Evolutionary conservation across 2,888 invertebrate genomes (phyloP).

Genomic region (Yponomeuta cagnagella): DNA sequence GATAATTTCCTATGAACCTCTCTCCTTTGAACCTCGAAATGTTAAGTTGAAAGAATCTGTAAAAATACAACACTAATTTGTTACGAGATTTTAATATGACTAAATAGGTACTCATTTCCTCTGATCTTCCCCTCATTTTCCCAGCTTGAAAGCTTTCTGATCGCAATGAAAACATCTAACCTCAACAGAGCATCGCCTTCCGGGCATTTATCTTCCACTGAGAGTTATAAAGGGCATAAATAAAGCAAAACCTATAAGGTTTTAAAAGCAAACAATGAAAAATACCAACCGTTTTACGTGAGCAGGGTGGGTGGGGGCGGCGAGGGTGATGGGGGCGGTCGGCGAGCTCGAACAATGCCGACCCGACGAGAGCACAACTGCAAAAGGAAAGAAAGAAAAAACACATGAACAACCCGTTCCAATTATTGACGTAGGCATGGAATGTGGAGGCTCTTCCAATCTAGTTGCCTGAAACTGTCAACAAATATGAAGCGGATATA

Average conservation of each 20-base stretch:
- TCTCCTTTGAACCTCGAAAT: too few relatives aligned
- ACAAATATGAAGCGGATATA: neutral
- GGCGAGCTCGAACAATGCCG: conserved; percentile 60
- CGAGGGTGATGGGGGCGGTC: conserved; percentile 33
- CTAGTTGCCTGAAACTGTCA: neutral
- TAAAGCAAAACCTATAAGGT: conserved; percentile 73
- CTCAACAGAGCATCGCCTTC: conserved; percentile 58
- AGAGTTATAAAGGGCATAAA: conserved; percentile 69
- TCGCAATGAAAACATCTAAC: conserved; percentile 18
- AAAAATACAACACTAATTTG: too few relatives aligned
- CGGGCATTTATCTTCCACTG: conserved; percentile 63
- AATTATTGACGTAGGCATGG: conserved; percentile 71
- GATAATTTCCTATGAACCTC: too few relatives aligned
- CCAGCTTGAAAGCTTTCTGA: too few relatives aligned
- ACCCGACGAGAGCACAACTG: conserved; percentile 61
- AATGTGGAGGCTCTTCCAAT: conserved; percentile 32
- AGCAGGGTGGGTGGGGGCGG: conserved; percentile 35
- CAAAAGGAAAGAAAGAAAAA: conserved; percentile 51
- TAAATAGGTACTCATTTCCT: too few relatives aligned
- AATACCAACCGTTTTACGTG: conserved; percentile 72
- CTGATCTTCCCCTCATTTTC: too few relatives aligned
- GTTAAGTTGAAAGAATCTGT: too few relatives aligned
- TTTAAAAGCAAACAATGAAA: conserved; percentile 72
- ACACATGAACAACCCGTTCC: conserved; percentile 67
- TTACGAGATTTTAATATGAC: too few relatives aligned